Percentiles rank a stretch among this genome's conserved stretches.
Conservation (phyloP, 2,113 vertebrate genomes). For the Carassius auratus region DNA sequence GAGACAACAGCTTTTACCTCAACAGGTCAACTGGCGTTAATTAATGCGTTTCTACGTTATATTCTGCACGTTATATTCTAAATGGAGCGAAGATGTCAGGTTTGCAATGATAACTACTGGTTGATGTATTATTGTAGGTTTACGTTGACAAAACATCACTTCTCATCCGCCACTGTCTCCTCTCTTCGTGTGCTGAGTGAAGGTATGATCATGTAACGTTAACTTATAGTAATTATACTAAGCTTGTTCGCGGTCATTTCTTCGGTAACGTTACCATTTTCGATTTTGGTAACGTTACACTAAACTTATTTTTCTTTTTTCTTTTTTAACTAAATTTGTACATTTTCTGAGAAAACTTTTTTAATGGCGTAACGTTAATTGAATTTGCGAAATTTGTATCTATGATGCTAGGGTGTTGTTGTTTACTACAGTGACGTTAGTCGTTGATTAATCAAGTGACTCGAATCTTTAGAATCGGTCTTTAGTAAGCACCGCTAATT, state of each 20-base stretch:
- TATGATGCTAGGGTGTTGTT: no score
- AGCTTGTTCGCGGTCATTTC: not conserved
- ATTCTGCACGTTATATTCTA: no score
- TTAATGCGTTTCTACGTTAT: not conserved
- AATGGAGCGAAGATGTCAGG: not conserved
- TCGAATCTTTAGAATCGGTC: no score
- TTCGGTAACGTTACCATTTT: not conserved
- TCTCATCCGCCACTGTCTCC: not conserved
- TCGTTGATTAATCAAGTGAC: no score
- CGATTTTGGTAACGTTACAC: not conserved
- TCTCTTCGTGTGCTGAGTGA: not conserved
- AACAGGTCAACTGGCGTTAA: constrained; percentile 24
- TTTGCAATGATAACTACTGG: not conserved
- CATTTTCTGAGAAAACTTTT: no score
- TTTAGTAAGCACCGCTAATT: not conserved
- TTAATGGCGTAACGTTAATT: no score
- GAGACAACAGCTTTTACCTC: constrained; percentile 39
- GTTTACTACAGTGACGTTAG: no score
- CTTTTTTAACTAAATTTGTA: no score
- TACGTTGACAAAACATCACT: not conserved
- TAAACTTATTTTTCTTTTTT: no score
- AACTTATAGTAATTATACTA: not conserved
- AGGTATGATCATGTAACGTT: not conserved
- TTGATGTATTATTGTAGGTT: not conserved
- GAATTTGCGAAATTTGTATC: no score